Evolutionary conservation across 2,797 vertebrate species (phyloP), one percentile per base, ranked within the genome.

Genomic region (Pyrocephalus nanus): DNA sequence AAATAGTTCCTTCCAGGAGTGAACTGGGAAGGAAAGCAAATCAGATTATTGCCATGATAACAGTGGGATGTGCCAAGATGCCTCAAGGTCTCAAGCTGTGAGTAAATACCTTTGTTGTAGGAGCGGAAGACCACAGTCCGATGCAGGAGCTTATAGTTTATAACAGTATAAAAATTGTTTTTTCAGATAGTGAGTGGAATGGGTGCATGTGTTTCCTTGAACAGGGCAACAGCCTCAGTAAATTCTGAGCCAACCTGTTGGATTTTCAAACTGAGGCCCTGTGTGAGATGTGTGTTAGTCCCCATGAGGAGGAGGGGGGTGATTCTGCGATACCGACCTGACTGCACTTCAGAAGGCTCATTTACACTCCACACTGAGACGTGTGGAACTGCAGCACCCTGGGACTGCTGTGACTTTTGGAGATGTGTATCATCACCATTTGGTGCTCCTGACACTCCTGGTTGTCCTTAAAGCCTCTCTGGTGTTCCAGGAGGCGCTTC

Each of bases 21-120:
- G 74, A 95, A 88, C 67, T 92, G 92, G 86, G 93, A 95, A 95
- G 95, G 94, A 93, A 96, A 61, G 90, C 73, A 92, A 82, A 92
- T 92, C 88, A 94, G 90, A 96, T 96, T 81, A 93, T 90, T 88
- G 74, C 73, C 72, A 34, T 90, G 94, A 96, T 96, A 94, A 78
- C 76, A 88, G 73, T 2, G 75, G 67, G 72, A 91, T 93, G 90
- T 96, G 94, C 96, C 95, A 96, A 90, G 77, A 94, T 73, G 94
- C 95, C 95, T 97, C 95, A 54, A 92, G 93, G 92, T 96, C 95
- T 96, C 92, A 92, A 88, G 82, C 88, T 94, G 89, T 74, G 93
- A 92, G 93, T 90, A 82, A 96, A 94, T 78, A 57, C 76, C 62
- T 94, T 96, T 91, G 92, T 84, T 94, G 79, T 54, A 90, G 67